Evolutionary conservation across 2,113 vertebrate genomes (phyloP).

Genomic region (Zingel zingel): DNA sequence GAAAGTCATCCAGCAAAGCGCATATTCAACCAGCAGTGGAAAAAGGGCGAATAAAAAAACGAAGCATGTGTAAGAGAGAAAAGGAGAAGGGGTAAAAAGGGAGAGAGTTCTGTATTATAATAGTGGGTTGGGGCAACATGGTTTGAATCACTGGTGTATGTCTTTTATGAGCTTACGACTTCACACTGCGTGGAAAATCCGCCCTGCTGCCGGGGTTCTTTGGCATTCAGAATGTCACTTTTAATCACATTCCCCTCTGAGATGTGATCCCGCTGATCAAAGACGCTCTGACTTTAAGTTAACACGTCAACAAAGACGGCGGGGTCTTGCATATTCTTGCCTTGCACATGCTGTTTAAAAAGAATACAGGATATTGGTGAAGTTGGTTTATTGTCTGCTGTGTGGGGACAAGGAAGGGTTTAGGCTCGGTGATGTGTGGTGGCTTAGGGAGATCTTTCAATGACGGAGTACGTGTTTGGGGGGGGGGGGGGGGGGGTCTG

Average conservation of each 20-base stretch:
- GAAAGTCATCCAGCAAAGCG: conserved; percentile 83
- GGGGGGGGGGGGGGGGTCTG: not conserved
- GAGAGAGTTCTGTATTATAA: conserved; percentile 67
- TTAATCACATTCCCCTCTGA: conserved; percentile 77
- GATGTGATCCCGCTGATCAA: conserved; percentile 81
- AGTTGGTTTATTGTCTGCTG: conserved; percentile 33
- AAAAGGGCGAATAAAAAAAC: conserved; percentile 15
- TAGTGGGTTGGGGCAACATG: conserved; percentile 63
- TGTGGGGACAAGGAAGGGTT: not conserved
- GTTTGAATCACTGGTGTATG: conserved; percentile 80
- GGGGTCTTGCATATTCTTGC: conserved; percentile 23
- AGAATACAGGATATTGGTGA: conserved; percentile 13
- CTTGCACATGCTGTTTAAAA: not conserved
- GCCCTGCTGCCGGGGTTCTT: conserved; percentile 67
- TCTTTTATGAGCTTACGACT: conserved; percentile 82
- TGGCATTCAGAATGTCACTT: conserved; percentile 81
- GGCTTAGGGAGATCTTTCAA: conserved; percentile 28
- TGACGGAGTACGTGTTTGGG: not conserved
- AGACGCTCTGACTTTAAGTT: conserved; percentile 72
- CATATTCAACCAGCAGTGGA: conserved; percentile 62
- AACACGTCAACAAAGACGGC: conserved; percentile 69
- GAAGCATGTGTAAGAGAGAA: conserved; percentile 31
- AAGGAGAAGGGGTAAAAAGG: conserved; percentile 14
- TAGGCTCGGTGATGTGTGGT: conserved; percentile 1
- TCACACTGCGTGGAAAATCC: conserved; percentile 83